Conservation (phyloP, 2,888 invertebrate genomes). For the Alcis repandata region DNA sequence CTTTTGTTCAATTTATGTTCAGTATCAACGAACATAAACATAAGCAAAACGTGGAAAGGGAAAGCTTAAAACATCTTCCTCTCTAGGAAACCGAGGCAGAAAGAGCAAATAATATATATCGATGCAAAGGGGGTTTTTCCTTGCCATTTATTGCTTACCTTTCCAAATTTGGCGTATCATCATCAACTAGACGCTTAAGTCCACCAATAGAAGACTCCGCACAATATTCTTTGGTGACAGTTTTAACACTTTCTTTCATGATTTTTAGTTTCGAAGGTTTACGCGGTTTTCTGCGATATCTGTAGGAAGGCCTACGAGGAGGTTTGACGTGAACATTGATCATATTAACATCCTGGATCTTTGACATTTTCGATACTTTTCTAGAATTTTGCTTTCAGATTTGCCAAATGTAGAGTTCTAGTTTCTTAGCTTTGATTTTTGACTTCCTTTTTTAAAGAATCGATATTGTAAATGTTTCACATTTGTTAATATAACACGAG, state of each 20-base stretch:
- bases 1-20: no score
- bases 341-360: slow-evolving; percentile 3
- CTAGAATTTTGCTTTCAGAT: not conserved
- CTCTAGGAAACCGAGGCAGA: no score
- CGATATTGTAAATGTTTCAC: not conserved
- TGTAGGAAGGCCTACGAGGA: slow-evolving; percentile 26
- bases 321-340: slow-evolving; percentile 2
- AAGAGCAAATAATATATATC: no score
- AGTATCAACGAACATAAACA: no score
- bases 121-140: no score
- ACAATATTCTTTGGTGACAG: slow-evolving; percentile 76
- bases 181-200: slow-evolving; percentile 77
- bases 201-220: slow-evolving; percentile 81
- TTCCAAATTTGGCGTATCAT: slow-evolving; percentile 71
- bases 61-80: no score
- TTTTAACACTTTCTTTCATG: slow-evolving; percentile 68
- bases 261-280: slow-evolving; percentile 54
- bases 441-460: not conserved
- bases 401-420: not conserved
- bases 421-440: not conserved
- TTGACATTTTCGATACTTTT: not conserved
- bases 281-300: slow-evolving; percentile 46
- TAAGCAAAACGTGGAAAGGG: no score
- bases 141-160: slow-evolving; percentile 60
- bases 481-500: not conserved